Evolutionary conservation across 1,140 invertebrate species (phyloP), one percentile per base, ranked within the genome.

Genomic region (Drosophila pandora): DNA sequence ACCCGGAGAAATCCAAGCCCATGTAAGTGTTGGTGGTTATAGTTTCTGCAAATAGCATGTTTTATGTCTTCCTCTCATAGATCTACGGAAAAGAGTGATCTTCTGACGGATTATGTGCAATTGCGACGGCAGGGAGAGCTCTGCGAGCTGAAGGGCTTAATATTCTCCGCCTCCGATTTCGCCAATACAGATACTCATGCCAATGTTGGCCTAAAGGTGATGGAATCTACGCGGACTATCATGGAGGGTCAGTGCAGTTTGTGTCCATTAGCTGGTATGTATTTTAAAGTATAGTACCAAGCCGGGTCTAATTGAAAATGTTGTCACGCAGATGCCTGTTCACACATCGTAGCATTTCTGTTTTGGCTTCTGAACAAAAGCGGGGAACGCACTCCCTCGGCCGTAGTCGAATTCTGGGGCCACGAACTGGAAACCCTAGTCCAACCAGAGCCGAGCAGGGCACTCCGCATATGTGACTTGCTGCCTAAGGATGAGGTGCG

Each of bases 331-430:
- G 90, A 48, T 30, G 37, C 68, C 2, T 91, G 90, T 22, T 43
- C 49, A 12, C 90, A 91, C 32, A 60, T 90, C 1, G 63, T 91
- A 12, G 76, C 88, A 2, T 90, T 91, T 17, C 70, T 79, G 1
- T 90, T 91, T 30, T 91, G 90, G 90, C 37, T 91, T n/a, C 78
- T 91, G 12, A 60, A 68, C 10, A 90, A 88, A 23, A 90, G 74
- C 37, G 75, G 60, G 0, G 79, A 90, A 0, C 67, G 65, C 13
- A 70, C 50, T 23, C 76, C 84, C 4, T 55, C 62, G 1, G 77
- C 68, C 25, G 57, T 90, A 7, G 28, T 79, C 3, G 79, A 90
- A n/a, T 91, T 88, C 30, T 91, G 90, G 90, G 90, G 90, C 17
- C 65, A 70, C 54, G 90, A 91, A 43, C 55, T 79, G 23, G 90